phyloP scores from a whole-genome alignment of 2,113 vertebrate genomes.

The Thomomys bottae region DNA sequence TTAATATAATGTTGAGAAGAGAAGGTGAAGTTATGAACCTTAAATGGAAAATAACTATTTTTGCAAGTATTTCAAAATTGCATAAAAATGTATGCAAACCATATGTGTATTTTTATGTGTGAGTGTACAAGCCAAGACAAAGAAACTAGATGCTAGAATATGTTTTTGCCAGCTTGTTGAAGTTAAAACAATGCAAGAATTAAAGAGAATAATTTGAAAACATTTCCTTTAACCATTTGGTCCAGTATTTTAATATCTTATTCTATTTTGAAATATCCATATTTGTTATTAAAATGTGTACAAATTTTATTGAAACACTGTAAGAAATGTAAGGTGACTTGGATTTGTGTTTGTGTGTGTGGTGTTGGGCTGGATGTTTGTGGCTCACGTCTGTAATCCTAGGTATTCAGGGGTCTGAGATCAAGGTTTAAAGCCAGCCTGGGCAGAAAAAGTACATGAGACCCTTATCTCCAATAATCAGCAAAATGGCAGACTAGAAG shows the following conservation, averaged over 20 bases:
- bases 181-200: neutral
- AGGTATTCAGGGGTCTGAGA: too few relatives aligned
- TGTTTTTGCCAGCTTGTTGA: neutral
- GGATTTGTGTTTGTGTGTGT: neutral
- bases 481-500: too few relatives aligned
- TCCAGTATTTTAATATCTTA: neutral
- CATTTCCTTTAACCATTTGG: neutral
- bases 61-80: neutral
- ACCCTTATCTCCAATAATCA: too few relatives aligned
- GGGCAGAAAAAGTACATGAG: too few relatives aligned
- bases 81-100: neutral
- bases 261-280: neutral
- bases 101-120: neutral
- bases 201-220: conserved; percentile 23
- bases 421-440: too few relatives aligned
- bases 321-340: neutral
- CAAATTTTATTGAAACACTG: neutral
- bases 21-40: conserved; percentile 8
- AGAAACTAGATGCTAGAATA: neutral
- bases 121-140: neutral
- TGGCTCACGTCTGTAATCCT: too few relatives aligned
- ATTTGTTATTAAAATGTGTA: neutral
- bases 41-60: neutral
- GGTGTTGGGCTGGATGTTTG: neutral
- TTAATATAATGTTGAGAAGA: neutral